Evolutionary conservation across 1,140 invertebrate species (phyloP), one percentile per base, ranked within the genome.

Genomic region (Ips typographus): DNA sequence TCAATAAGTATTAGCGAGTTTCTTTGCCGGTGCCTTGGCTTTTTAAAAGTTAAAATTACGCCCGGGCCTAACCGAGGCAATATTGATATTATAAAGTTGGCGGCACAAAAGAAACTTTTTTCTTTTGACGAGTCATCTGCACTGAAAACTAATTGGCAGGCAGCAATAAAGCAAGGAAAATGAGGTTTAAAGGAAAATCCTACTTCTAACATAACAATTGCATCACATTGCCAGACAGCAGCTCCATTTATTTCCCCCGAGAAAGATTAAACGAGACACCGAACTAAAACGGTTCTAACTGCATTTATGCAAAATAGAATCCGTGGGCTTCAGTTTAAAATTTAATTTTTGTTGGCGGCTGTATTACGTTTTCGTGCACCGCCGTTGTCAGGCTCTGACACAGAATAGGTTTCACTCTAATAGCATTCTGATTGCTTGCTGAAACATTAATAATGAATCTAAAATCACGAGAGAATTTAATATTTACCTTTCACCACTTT

Each of bases 11-110:
- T 47, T 47, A 47, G 44, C 4, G 44, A 47, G 44, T 47, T 47
- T 47, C 44, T 47, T 47, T 47, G 4, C 44, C n/a, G 22, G 22
- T 22, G 4, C n/a, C n/a, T 47, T 37, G 36, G 37, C 52, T 55
- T 55, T 55, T 55, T 55, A 55, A 55, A 55, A 55, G 52, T 55
- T 55, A 55, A 55, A 55, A 36, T 55, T 55, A 55, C 37, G 37
- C 52, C 36, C 37, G 44, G 44, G 44, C 4, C 44, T 47, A 5
- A 47, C n/a, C n/a, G n/a, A 55, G 37, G 52, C n/a, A 55, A 49
- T 49, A 49, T 49, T 49, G 44, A 49, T 49, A 49, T 49, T 49
- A 49, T 22, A 49, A 49, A 49, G 44, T 22, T 22, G 22, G 22
- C 22, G 22, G 22, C 22, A 22, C 44, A 49, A 49, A 49, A 49